phyloP scores from a whole-genome alignment of 2,113 vertebrate species.

The Tychaedon coryphoeus region DNA sequence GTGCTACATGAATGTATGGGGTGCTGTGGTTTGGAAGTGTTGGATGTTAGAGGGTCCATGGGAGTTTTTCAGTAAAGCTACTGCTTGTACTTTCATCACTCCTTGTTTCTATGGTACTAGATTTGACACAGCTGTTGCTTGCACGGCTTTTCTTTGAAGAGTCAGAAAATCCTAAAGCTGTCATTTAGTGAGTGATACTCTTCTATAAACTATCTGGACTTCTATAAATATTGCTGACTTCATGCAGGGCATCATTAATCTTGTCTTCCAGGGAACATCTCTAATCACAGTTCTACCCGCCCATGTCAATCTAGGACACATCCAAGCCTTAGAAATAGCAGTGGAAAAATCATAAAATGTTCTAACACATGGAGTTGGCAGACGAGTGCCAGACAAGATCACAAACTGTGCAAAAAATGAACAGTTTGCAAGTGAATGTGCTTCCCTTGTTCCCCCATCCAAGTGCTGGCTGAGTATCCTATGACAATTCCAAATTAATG shows the following conservation, averaged over 20 bases:
- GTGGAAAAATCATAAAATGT: constrained; percentile 11
- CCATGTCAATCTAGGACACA: constrained; percentile 43
- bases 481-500: background rate
- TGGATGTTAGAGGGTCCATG: background rate
- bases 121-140: constrained; percentile 8
- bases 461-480: background rate
- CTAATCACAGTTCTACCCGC: constrained; percentile 16
- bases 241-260: constrained; percentile 21
- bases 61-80: background rate
- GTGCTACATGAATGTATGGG: background rate
- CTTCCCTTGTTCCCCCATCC: background rate
- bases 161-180: background rate
- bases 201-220: constrained; percentile 18
- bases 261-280: constrained; percentile 24
- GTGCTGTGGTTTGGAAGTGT: background rate
- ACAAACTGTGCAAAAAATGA: constrained; percentile 55
- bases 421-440: constrained; percentile 18
- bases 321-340: constrained; percentile 21
- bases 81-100: background rate
- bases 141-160: background rate
- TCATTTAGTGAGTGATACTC: background rate
- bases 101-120: background rate
- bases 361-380: constrained; percentile 35
- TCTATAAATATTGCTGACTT: constrained; percentile 48
- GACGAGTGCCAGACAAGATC: constrained; percentile 29